Conservation (phyloP, 2,888 invertebrate species). For the Trichogramma evanescens region DNA sequence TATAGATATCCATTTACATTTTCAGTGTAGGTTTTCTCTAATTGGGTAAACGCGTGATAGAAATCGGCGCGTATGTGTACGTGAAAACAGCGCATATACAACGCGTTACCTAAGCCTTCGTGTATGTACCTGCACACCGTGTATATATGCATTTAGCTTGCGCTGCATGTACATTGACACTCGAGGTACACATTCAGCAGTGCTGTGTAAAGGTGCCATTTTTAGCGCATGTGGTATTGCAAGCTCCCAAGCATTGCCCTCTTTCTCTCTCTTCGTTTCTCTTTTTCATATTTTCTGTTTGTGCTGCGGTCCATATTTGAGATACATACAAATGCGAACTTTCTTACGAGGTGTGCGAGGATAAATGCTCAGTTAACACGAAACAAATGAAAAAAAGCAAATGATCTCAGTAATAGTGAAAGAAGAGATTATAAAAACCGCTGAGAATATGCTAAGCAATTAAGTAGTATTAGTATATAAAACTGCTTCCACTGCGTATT, state of each 20-base stretch:
- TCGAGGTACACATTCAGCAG: background rate
- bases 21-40: constrained; percentile 17
- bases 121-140: too few species aligned
- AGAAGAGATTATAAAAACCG: too few species aligned
- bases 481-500: too few species aligned
- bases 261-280: constrained; percentile 2
- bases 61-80: constrained; percentile 3
- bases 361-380: constrained; percentile 21
- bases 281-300: background rate
- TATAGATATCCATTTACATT: constrained; percentile 16
- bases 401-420: too few species aligned
- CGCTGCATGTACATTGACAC: background rate
- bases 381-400: constrained; percentile 7
- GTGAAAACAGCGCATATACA: too few species aligned
- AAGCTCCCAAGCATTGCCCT: constrained; percentile 4
- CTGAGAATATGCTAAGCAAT: too few species aligned
- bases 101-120: too few species aligned
- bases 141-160: too few species aligned
- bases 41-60: constrained; percentile 17
- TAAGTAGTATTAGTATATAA: too few species aligned
- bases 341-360: constrained; percentile 1
- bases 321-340: constrained; percentile 20
- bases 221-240: constrained; percentile 12
- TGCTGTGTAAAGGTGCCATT: constrained; percentile 11
- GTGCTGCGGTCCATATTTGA: constrained; percentile 16